Evolutionary conservation across 2,888 invertebrate genomes (phyloP).

Genomic region (Drosophila vallismaia): DNA sequence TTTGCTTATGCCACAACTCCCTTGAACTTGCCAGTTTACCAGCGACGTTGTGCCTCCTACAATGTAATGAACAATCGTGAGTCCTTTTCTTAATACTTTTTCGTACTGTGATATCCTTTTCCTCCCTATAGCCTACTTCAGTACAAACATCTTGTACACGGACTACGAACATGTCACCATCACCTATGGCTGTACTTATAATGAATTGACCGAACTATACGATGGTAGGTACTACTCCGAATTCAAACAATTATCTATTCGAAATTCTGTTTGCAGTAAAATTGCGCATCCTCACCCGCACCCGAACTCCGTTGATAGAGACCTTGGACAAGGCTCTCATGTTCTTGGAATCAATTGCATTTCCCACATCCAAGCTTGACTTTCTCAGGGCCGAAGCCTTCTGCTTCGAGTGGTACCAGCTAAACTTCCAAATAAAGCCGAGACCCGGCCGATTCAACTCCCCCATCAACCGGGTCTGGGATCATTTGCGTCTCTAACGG

Average conservation of each 20-base stretch:
- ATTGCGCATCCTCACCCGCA: constrained; percentile 54
- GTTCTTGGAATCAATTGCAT: not conserved
- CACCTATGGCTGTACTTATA: constrained; percentile 47
- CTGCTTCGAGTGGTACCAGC: constrained; percentile 66
- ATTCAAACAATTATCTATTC: too few relatives aligned
- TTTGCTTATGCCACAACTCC: constrained; percentile 60
- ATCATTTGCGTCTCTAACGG: not conserved
- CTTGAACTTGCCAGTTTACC: constrained; percentile 10
- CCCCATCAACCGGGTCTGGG: constrained; percentile 36
- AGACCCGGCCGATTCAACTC: constrained; percentile 32
- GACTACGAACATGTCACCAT: constrained; percentile 27
- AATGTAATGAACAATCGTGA: constrained; percentile 51
- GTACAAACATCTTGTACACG: constrained; percentile 46
- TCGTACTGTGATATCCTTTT: not conserved
- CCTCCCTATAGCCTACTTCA: constrained; percentile 39
- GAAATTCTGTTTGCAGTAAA: constrained; percentile 36
- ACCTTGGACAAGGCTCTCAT: not conserved
- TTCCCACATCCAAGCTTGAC: constrained; percentile 2
- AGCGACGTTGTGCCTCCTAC: constrained; percentile 49
- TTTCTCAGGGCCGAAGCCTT: constrained; percentile 45
- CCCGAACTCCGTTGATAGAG: constrained; percentile 23
- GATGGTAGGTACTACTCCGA: constrained; percentile 18
- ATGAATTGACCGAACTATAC: not conserved
- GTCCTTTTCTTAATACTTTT: constrained; percentile 12
- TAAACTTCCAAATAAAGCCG: constrained; percentile 30